phyloP scores from a whole-genome alignment of 2,113 vertebrate genomes.

The Isichthys henryi region DNA sequence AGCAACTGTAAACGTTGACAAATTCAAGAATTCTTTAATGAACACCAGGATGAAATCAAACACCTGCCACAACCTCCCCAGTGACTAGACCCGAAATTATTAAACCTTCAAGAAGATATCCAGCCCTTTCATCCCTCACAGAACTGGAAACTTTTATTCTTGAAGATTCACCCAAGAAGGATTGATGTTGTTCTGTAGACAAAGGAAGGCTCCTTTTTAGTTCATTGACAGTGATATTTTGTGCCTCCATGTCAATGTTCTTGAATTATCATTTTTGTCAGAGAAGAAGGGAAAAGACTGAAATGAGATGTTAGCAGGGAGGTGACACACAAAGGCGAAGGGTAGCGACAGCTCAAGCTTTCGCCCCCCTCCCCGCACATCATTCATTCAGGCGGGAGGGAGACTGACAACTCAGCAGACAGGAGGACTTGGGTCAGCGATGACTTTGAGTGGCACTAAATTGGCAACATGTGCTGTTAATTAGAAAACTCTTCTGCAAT shows the following conservation, averaged over 20 bases:
- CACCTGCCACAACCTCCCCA: background rate
- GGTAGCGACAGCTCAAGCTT: background rate
- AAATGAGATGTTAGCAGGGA: background rate
- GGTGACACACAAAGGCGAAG: background rate
- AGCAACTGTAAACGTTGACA: background rate
- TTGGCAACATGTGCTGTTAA: slow-evolving; percentile 72
- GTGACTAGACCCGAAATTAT: background rate
- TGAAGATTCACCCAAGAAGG: background rate
- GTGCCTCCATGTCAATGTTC: background rate
- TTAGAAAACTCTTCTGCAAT: slow-evolving; percentile 67
- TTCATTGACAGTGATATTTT: background rate
- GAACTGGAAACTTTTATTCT: background rate
- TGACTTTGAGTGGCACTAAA: slow-evolving; percentile 64
- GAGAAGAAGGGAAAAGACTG: background rate
- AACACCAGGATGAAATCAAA: background rate
- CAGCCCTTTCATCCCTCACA: background rate
- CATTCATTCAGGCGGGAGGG: slow-evolving; percentile 30
- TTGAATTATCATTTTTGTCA: background rate
- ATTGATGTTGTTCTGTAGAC: background rate
- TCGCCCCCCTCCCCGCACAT: slow-evolving; percentile 2
- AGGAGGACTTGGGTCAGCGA: slow-evolving; percentile 67
- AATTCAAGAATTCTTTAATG: background rate
- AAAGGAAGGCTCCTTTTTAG: background rate
- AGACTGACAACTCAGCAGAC: slow-evolving; percentile 41
- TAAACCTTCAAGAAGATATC: background rate